These are phyloP conservation scores for Leptinotarsa texana DNA, from an alignment of 1,140 invertebrate species.

Conservation along the genomic window DNA sequence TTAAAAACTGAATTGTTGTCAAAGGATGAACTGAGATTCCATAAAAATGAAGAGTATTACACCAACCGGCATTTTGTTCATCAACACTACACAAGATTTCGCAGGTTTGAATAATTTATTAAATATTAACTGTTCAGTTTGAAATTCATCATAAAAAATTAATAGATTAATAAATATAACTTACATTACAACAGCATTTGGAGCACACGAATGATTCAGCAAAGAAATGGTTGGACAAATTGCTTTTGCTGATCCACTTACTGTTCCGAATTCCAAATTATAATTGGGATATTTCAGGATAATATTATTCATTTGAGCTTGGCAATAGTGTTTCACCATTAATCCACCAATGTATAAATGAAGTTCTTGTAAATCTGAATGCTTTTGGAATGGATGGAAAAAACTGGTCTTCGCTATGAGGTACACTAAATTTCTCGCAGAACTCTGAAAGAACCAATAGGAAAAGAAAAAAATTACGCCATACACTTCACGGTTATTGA, in stretches of 20 bases:
- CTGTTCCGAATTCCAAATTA: constrained; percentile 1
- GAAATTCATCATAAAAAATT: neutral
- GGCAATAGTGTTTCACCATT: constrained; percentile 37
- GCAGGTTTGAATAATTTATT: no score
- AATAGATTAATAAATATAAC: constrained; percentile 15
- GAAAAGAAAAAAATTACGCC: no score
- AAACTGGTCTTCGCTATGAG: constrained; percentile 29
- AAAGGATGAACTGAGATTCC: no score
- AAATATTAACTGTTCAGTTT: no score
- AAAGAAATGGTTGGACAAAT: constrained; percentile 34
- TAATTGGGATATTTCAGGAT: constrained; percentile 30
- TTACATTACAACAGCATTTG: constrained; percentile 35
- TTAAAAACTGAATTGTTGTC: no score
- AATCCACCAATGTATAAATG: constrained; percentile 32
- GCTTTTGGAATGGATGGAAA: constrained; percentile 21
- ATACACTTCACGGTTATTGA: no score
- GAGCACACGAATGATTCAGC: constrained; percentile 33
- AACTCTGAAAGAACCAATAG: constrained; percentile 24
- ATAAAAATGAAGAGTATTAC: no score
- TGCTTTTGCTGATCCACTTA: constrained; percentile 29
- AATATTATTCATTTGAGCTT: constrained; percentile 31
- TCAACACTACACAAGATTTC: no score
- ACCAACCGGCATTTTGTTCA: no score
- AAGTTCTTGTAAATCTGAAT: constrained; percentile 9
- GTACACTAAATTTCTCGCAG: constrained; percentile 27